A percentile compares a stretch with the other conserved stretches of the same genome.
phyloP scores from a whole-genome alignment of 2,888 invertebrate species.

The Rhagonycha fulva region DNA sequence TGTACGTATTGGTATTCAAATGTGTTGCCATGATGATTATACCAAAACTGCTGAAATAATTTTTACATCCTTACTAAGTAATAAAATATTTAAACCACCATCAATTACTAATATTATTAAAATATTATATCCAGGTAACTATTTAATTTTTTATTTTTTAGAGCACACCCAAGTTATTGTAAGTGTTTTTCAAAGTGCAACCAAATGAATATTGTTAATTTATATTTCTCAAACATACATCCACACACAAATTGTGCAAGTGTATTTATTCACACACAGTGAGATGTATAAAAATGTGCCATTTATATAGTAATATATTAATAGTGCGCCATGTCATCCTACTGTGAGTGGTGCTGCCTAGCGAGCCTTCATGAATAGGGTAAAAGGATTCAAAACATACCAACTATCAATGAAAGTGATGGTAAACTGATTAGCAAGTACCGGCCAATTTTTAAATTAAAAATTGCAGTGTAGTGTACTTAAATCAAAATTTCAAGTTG shows the following conservation, averaged over 20 bases:
- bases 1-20: slow-evolving; percentile 73
- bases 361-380: slow-evolving; percentile 41
- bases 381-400: slow-evolving; percentile 32
- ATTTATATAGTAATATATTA: slow-evolving; percentile 39
- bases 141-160: not conserved
- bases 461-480: not conserved
- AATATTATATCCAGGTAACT: slow-evolving; percentile 10
- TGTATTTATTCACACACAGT: slow-evolving; percentile 41
- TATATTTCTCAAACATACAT: slow-evolving; percentile 41
- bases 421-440: not conserved
- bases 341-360: slow-evolving; percentile 55
- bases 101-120: not conserved
- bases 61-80: slow-evolving; percentile 1
- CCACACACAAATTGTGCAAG: slow-evolving; percentile 56
- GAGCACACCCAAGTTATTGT: not conserved
- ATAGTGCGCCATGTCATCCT: slow-evolving; percentile 57
- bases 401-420: not conserved
- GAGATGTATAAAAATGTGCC: slow-evolving; percentile 52
- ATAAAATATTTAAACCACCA: not conserved
- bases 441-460: not conserved
- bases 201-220: slow-evolving; percentile 11
- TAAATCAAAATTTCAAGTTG: not conserved
- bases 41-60: not conserved
- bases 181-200: not conserved
- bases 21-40: slow-evolving; percentile 53